A percentile compares a stretch with the other conserved stretches of the same genome.
Evolutionary conservation across 2,797 vertebrate genomes (phyloP).

Genomic region (Alca torda): DNA sequence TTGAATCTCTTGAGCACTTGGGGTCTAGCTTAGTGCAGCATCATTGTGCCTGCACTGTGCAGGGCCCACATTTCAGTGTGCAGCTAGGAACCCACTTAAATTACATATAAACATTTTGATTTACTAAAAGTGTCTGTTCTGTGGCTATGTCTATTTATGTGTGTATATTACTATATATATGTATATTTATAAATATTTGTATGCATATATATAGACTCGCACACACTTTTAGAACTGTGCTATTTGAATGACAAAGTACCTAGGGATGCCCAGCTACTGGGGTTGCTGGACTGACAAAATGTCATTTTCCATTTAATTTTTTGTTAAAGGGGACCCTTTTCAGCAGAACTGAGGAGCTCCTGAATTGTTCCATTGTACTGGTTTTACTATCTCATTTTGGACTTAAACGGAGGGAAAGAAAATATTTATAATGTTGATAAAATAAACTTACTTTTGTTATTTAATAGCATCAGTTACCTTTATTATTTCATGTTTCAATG

Average conservation of each 20-base stretch:
- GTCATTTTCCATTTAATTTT: constrained; percentile 31
- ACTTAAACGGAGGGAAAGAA: constrained; percentile 10
- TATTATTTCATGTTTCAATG: constrained; percentile 1
- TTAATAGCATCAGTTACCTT: constrained; percentile 21
- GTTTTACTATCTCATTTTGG: constrained; percentile 45
- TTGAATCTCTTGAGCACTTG: neutral
- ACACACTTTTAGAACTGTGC: neutral
- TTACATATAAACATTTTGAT: neutral
- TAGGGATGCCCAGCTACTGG: neutral
- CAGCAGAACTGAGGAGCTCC: neutral
- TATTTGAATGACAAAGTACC: neutral
- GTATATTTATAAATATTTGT: neutral
- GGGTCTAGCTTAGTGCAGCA: neutral
- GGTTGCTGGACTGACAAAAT: neutral
- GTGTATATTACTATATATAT: constrained; percentile 14
- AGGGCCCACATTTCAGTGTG: neutral
- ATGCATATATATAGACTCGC: neutral
- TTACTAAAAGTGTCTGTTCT: constrained; percentile 5
- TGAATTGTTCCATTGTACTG: constrained; percentile 8
- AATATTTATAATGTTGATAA: constrained; percentile 52
- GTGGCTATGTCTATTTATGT: neutral
- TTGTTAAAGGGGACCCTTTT: neutral
- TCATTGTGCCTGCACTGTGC: neutral
- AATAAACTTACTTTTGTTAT: constrained; percentile 67
- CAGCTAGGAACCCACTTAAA: neutral